A percentile compares a stretch with the other conserved stretches of the same genome.
phyloP scores from a whole-genome alignment of 53 echinoderm and acorn worm genomes.

The Astropecten irregularis region DNA sequence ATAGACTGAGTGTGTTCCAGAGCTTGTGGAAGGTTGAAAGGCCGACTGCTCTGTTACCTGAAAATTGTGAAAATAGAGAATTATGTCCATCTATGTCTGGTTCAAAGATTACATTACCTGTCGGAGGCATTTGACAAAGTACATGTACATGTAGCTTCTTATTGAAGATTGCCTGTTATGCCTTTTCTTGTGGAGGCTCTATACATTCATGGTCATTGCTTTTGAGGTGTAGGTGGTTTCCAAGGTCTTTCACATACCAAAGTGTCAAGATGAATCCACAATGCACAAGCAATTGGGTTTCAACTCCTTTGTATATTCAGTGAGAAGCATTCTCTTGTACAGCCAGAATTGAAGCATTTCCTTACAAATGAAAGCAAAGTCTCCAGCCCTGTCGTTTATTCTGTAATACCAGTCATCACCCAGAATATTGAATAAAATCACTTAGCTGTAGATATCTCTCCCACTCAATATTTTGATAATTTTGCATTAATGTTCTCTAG shows the following conservation, averaged over 20 bases:
- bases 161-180: too few species aligned
- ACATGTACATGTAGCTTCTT: too few species aligned
- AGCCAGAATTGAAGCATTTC: neutral
- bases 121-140: too few species aligned
- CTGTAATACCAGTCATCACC: neutral
- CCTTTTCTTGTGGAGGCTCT: too few species aligned
- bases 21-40: neutral
- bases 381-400: neutral
- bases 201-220: too few species aligned
- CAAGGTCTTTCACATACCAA: neutral
- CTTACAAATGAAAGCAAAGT: neutral
- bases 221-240: neutral
- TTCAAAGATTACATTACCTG: too few species aligned
- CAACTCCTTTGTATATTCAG: neutral
- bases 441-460: neutral
- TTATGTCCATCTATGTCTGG: too few species aligned
- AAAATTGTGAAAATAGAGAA: too few species aligned
- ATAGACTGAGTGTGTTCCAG: neutral
- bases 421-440: neutral
- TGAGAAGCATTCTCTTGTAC: neutral
- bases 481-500: too few species aligned
- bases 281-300: neutral
- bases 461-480: neutral
- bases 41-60: neutral
- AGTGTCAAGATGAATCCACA: neutral